These are phyloP conservation scores for Bombylius discolor DNA, from an alignment of 2,888 invertebrate genomes.

Conservation along the genomic window DNA sequence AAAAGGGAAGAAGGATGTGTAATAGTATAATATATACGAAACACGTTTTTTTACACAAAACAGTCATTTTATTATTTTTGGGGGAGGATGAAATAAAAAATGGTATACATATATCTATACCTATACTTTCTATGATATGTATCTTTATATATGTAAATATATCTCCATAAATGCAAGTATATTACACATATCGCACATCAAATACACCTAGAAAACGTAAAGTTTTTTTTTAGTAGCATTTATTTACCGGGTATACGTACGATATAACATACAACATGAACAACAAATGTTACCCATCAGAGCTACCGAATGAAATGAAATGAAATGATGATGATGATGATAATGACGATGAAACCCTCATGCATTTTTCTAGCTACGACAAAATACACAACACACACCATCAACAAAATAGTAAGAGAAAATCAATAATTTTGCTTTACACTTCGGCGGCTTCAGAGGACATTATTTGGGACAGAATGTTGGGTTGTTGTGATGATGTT, in stretches of 20 bases:
- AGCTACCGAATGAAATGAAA: too few species aligned
- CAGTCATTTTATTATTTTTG: too few species aligned
- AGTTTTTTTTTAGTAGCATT: too few species aligned
- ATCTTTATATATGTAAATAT: neutral
- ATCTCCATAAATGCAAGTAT: neutral
- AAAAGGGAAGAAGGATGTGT: neutral
- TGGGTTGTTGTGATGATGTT: too few species aligned
- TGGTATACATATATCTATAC: too few species aligned
- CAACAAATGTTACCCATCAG: neutral
- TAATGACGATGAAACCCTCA: neutral
- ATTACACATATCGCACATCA: neutral
- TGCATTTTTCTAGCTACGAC: neutral
- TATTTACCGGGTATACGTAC: neutral
- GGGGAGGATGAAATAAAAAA: too few species aligned
- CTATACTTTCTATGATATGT: too few species aligned
- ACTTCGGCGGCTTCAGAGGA: slow-evolving; percentile 3
- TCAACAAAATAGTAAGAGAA: slow-evolving; percentile 2
- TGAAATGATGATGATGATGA: neutral
- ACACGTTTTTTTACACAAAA: too few species aligned
- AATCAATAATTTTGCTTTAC: slow-evolving; percentile 7
- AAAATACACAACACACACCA: too few species aligned
- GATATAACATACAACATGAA: neutral
- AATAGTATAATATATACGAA: too few species aligned
- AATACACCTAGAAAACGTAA: neutral
- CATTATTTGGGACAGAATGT: neutral